These are phyloP conservation scores for Momotus momota DNA, from an alignment of 2,797 vertebrate species.

Conservation along the genomic window DNA sequence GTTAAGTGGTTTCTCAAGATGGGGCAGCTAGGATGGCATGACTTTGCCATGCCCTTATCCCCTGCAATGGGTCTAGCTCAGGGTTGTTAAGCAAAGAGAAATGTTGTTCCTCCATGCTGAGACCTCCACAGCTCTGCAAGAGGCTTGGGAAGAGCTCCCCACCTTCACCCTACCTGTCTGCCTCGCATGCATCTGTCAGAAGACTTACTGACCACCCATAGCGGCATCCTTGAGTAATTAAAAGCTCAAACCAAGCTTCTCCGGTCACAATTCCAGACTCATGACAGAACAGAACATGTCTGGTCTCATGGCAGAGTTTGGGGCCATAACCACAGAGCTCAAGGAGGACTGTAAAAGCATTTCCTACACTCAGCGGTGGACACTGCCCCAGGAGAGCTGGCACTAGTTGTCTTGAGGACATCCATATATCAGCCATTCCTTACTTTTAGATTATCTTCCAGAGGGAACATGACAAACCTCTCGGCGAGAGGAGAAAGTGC, in stretches of 20 bases:
- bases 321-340: background rate
- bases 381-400: background rate
- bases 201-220: rapidly evolving
- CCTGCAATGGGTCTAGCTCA: background rate
- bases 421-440: background rate
- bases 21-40: background rate
- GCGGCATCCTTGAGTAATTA: background rate
- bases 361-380: background rate
- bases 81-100: background rate
- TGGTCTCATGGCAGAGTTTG: background rate
- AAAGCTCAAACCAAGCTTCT: background rate
- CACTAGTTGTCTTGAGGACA: background rate
- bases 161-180: background rate
- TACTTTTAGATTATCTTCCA: background rate
- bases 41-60: background rate
- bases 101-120: background rate
- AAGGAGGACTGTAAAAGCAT: background rate
- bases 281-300: rapidly evolving
- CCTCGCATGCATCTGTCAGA: background rate
- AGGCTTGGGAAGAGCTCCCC: background rate
- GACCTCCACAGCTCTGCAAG: background rate
- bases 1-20: background rate
- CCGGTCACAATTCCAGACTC: background rate
- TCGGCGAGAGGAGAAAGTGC: background rate
- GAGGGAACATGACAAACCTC: background rate